Base-by-base conservation (phyloP, 2,797 vertebrate genomes). In the Protonibea diacanthus region DNA sequence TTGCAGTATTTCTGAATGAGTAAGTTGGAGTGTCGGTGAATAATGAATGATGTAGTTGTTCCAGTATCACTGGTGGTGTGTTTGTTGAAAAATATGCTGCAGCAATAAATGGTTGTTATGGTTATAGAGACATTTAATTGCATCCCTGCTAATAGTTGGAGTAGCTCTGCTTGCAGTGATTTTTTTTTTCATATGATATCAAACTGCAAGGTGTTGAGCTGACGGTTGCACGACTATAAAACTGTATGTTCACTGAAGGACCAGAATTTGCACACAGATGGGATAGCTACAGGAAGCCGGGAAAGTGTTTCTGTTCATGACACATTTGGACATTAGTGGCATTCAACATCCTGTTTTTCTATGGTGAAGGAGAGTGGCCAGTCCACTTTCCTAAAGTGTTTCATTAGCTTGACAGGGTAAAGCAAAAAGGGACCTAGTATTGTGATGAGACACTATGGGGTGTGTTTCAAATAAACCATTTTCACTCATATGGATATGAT, bases 291-390 rank as follows among this genome's bases (percentile, higher is more conserved):
- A 76, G 80, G 77, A 79, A 51, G 73, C 64, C 58, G n/a, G 70
- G 29, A 13, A 44, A 71, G 53, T 42, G 42, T 71, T 69, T 76
- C 57, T 76, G 53, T 18, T 82, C 27, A 48, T 83, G 71, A 77
- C 59, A 71, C 75, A 82, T 81, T 69, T 71, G 51, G 68, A 83
- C 81, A 85, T 81, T 66, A 80, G 59, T 58, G 59, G 27, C 62
- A 80, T 74, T 80, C 52, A 84, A 63, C 61, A 56, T 38, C 76
- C 55, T 60, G n/a, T 58, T 52, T 76, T 70, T 8, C 42, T 38
- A 8, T 66, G 61, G 27, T 47, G 15, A 59, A 25, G 57, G 44
- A 69, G 25, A 70, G 20, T 49, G 59, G 56, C 17, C 69, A 23
- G 48, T 75, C 65, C 56, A 66, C 70, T 72, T 33, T 65, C 23